Percentiles rank a stretch among this genome's conserved stretches.
Evolutionary conservation across 1,140 invertebrate species (phyloP).

Genomic region (Dendroctonus ponderosae): DNA sequence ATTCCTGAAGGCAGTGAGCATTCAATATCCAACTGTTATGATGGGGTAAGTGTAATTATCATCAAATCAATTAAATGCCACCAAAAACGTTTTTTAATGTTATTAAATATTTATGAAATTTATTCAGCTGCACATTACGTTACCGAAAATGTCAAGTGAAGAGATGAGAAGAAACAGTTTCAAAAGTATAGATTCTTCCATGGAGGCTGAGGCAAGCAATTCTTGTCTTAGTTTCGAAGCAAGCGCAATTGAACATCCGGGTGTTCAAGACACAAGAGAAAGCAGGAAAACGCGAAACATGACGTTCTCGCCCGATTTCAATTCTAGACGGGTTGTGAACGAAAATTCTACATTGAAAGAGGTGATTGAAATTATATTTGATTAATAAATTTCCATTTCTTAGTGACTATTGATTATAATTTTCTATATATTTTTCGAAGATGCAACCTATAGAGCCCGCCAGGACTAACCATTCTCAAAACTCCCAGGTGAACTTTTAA

Average conservation of each 20-base stretch:
- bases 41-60: too few species aligned
- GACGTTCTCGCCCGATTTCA: slow-evolving; percentile 10
- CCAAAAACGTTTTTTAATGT: too few species aligned
- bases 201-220: slow-evolving; percentile 4
- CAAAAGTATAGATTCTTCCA: slow-evolving; percentile 1
- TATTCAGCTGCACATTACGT: slow-evolving; percentile 10
- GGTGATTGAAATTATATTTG: background rate
- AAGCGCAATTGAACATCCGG: slow-evolving; percentile 4
- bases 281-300: slow-evolving; percentile 9
- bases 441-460: too few species aligned
- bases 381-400: too few species aligned
- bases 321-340: slow-evolving; percentile 14
- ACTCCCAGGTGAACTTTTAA: too few species aligned
- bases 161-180: background rate
- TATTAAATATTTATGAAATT: background rate
- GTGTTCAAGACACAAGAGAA: background rate
- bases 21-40: too few species aligned
- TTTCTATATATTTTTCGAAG: too few species aligned
- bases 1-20: too few species aligned
- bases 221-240: slow-evolving; percentile 13
- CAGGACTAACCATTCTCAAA: too few species aligned
- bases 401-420: too few species aligned
- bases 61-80: too few species aligned
- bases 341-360: too few species aligned
- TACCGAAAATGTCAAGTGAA: slow-evolving; percentile 3